phyloP scores from a whole-genome alignment of 2,797 vertebrate species.

The Hyperoplus lanceolatus region DNA sequence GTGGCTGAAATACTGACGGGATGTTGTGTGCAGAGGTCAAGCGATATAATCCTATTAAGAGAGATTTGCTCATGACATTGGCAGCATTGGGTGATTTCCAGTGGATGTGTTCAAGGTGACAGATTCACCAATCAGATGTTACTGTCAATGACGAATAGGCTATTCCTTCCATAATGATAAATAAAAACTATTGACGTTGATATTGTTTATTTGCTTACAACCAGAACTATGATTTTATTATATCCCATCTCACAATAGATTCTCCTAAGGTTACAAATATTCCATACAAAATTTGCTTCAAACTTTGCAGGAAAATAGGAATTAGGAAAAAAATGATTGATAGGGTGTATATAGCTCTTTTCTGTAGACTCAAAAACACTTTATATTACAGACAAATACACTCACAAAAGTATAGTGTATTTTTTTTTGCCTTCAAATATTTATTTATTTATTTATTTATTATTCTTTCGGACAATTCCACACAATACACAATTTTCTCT shows the following conservation, averaged over 20 bases:
- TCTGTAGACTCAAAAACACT: no score
- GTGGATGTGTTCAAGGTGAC: neutral
- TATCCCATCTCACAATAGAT: neutral
- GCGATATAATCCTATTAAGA: slow-evolving; percentile 47
- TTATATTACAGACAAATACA: no score
- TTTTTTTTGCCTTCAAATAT: no score
- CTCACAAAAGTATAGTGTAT: no score
- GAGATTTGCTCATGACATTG: slow-evolving; percentile 32
- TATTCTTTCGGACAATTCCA: no score
- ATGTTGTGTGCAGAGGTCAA: slow-evolving; percentile 28
- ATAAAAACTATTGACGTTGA: neutral
- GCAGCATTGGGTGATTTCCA: neutral
- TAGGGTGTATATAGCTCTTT: no score
- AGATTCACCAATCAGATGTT: neutral
- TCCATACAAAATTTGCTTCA: neutral
- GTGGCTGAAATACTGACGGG: slow-evolving; percentile 11
- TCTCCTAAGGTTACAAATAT: neutral
- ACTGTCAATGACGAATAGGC: neutral
- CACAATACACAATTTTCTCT: no score
- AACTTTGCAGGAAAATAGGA: neutral
- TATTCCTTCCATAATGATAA: no score
- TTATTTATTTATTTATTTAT: no score
- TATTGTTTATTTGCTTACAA: neutral
- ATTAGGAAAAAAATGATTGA: no score
- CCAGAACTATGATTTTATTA: neutral